Evolutionary conservation across 35 echinoderm and acorn worm species (phyloP).

Genomic region (Chiridota heheva): DNA sequence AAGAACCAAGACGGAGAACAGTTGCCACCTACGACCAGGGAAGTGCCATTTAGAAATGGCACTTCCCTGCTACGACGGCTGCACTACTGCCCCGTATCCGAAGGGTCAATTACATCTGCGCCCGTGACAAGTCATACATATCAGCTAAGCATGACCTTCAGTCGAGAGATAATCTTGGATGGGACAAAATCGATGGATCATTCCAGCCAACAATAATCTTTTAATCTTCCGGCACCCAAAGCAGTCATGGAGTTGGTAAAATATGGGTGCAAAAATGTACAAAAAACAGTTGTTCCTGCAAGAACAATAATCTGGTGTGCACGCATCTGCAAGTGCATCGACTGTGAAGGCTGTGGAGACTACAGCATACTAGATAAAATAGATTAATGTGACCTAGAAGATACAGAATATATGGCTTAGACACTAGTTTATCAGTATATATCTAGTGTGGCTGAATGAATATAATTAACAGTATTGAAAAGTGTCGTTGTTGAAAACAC

Average conservation of each 20-base stretch:
- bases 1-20: constrained; percentile 21
- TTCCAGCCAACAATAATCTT: constrained; percentile 1
- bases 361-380: constrained; percentile 14
- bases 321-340: constrained; percentile 6
- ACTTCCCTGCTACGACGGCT: too few relatives aligned
- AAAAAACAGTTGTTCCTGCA: constrained; percentile 17
- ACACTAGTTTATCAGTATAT: too few relatives aligned
- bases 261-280: constrained; percentile 34
- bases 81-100: constrained; percentile 14
- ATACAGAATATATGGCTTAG: constrained; percentile 12
- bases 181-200: constrained; percentile 14
- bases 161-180: constrained; percentile 26
- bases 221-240: constrained; percentile 16
- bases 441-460: too few relatives aligned
- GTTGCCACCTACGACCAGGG: constrained; percentile 19
- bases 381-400: constrained; percentile 1
- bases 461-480: too few relatives aligned
- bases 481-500: too few relatives aligned
- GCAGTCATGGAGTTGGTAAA: constrained; percentile 32
- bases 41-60: too few relatives aligned
- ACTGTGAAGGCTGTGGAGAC: constrained; percentile 13
- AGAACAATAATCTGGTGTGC: constrained; percentile 20
- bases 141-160: constrained; percentile 11
- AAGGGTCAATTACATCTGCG: constrained; percentile 21
- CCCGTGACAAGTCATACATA: constrained; percentile 31